Percentiles rank a stretch among this genome's conserved stretches.
phyloP scores from a whole-genome alignment of 2,797 vertebrate species.

The Acanthornis magna region DNA sequence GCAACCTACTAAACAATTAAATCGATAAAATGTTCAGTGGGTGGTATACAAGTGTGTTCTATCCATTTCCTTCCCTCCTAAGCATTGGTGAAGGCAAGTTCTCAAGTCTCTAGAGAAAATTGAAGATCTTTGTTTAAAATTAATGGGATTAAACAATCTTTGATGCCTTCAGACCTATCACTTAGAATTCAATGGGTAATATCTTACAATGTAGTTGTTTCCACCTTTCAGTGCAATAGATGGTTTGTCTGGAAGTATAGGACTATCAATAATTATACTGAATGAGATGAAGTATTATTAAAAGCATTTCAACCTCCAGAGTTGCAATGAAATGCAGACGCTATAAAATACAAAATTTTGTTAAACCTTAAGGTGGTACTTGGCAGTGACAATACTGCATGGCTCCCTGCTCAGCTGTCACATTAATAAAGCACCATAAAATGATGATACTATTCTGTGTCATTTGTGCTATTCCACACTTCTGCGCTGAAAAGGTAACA shows the following conservation, averaged over 20 bases:
- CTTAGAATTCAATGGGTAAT: background rate
- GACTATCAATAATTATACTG: background rate
- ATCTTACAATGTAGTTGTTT: background rate
- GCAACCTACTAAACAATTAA: background rate
- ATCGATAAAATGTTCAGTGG: background rate
- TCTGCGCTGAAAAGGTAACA: background rate
- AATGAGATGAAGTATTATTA: conserved; percentile 1
- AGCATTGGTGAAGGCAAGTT: background rate
- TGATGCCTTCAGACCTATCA: background rate
- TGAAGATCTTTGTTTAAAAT: background rate
- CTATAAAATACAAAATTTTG: background rate
- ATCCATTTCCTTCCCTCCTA: background rate
- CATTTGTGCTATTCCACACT: background rate
- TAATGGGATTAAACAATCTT: background rate
- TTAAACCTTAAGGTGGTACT: conserved; percentile 4
- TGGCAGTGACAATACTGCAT: background rate
- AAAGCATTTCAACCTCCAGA: background rate
- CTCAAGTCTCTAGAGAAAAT: background rate
- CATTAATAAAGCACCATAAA: background rate
- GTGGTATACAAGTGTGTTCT: background rate
- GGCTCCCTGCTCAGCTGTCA: background rate
- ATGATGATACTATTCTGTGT: background rate
- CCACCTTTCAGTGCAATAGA: background rate
- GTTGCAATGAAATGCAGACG: conserved; percentile 2
- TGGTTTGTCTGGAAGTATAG: background rate